phyloP scores from a whole-genome alignment of 2,888 invertebrate species.

The Mesoligia furuncula region DNA sequence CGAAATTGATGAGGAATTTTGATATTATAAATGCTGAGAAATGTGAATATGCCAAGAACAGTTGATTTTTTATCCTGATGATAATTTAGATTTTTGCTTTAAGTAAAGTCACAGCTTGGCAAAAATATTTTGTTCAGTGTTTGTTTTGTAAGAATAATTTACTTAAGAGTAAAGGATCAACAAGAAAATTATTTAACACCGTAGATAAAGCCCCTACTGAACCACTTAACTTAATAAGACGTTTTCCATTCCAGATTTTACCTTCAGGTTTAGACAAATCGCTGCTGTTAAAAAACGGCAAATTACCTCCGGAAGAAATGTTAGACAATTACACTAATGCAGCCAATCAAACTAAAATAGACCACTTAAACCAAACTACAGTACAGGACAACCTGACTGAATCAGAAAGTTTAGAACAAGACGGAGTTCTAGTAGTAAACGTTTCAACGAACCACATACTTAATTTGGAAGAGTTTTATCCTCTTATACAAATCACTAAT shows the following conservation, averaged over 20 bases:
- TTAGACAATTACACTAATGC: constrained; percentile 74
- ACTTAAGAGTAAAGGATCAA: neutral
- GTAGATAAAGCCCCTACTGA: neutral
- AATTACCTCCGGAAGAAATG: constrained; percentile 82
- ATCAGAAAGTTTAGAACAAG: constrained; percentile 88
- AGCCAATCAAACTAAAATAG: constrained; percentile 75
- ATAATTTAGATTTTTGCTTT: neutral
- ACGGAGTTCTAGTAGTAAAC: constrained; percentile 87
- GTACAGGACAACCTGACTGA: constrained; percentile 85
- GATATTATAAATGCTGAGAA: neutral
- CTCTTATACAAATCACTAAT: constrained; percentile 83
- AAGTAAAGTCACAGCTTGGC: neutral
- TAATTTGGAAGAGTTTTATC: constrained; percentile 86
- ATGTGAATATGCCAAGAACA: neutral
- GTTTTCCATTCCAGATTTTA: constrained; percentile 75
- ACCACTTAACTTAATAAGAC: constrained; percentile 33
- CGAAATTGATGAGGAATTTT: constrained; percentile 32
- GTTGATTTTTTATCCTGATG: neutral
- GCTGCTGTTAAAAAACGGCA: constrained; percentile 84
- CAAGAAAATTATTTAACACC: neutral
- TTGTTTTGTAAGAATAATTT: neutral
- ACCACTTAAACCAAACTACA: constrained; percentile 77
- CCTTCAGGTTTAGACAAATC: constrained; percentile 86
- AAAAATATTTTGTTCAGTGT: neutral
- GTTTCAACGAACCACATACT: constrained; percentile 86